Evolutionary conservation across 2,797 vertebrate genomes (phyloP).

Genomic region (Passerculus sandwichensis): DNA sequence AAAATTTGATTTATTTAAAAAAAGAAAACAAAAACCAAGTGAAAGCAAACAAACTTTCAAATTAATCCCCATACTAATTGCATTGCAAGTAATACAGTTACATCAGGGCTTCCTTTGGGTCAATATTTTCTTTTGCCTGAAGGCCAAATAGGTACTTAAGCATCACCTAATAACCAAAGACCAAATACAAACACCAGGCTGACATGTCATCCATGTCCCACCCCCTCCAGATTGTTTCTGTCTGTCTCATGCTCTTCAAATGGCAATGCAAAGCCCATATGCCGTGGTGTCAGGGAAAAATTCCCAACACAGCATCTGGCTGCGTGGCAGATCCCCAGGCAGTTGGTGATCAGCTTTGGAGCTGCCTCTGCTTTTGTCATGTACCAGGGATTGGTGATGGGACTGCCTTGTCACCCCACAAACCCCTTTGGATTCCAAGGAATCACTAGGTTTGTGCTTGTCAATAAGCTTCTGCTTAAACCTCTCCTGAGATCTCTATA

Average conservation of each 20-base stretch:
- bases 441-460: neutral
- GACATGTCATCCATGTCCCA: neutral
- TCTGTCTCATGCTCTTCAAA: neutral
- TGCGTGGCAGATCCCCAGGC: neutral
- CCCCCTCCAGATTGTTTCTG: conserved; percentile 26
- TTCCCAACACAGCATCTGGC: conserved; percentile 46
- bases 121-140: neutral
- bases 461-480: neutral
- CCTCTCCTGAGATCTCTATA: neutral
- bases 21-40: neutral
- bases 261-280: conserved; percentile 40
- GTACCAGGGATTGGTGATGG: neutral
- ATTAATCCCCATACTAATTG: neutral
- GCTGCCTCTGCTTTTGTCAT: conserved; percentile 35
- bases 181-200: neutral
- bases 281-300: neutral
- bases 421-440: conserved; percentile 9
- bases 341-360: conserved; percentile 37
- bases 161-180: neutral
- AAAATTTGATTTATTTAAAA: neutral
- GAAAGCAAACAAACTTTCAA: neutral
- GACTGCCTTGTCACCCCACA: neutral
- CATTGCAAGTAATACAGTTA: neutral
- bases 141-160: neutral
- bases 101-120: neutral